Base-by-base conservation (phyloP, 37 sponge, comb jelly and placozoan genomes). In the Oscarella lobularis region DNA sequence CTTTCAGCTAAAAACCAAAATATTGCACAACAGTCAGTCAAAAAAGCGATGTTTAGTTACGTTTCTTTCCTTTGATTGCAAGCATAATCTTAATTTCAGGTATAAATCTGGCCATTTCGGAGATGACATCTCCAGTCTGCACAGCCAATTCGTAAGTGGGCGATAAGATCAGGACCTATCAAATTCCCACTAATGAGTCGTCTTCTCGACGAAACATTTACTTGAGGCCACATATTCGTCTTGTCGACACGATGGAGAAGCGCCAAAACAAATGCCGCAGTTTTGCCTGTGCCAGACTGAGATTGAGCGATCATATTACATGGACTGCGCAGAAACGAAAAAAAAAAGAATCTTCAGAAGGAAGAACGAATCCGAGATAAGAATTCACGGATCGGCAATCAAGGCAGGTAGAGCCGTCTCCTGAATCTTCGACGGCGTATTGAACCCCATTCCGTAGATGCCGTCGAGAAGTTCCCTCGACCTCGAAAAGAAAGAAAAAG, bases 281-380 rank as follows among this genome's bases (percentile, higher is more conserved):
- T 96, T 76, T 96, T 96, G 3, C 98, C 98, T 31, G 93, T 96
- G 2, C 98, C 98, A 81, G 90, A 89, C 79, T 92, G 93, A 37
- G 88, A 87, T 66, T 96, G 98, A 5, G 98, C 98, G 36, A 96
- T 96, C 60, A 96, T 76, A 66, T 96, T 92, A 39, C 48, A 40
- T 0, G 93, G 90, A 41, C 88, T 87, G n/a, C n/a, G n/a, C n/a
- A n/a, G n/a, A n/a, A n/a, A n/a, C n/a, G n/a, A n/a, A n/a, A n/a
- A n/a, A n/a, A n/a, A n/a, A n/a, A n/a, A n/a, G n/a, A n/a, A n/a
- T n/a, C n/a, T n/a, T n/a, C n/a, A n/a, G n/a, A n/a, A n/a, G n/a
- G n/a, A n/a, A n/a, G n/a, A n/a, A n/a, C n/a, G n/a, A n/a, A n/a
- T n/a, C n/a, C n/a, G n/a, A n/a, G n/a, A n/a, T n/a, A 48, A 48